Evolutionary conservation across 2,888 invertebrate genomes (phyloP).

Genomic region (Syrista parreyssii): DNA sequence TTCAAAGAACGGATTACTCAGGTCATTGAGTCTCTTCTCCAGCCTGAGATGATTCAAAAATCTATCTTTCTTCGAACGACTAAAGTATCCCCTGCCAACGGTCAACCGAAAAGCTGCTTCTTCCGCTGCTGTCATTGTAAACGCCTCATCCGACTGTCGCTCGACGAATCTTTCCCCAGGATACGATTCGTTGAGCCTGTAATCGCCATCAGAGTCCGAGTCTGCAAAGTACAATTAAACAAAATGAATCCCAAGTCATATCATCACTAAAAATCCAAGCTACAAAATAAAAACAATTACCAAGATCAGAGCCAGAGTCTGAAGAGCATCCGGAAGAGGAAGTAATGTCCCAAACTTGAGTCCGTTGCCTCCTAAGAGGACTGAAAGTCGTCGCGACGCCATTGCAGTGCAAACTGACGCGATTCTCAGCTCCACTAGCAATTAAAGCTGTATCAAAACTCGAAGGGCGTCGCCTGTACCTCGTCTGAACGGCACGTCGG

Average conservation of each 20-base stretch:
- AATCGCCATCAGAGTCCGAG: constrained; percentile 37
- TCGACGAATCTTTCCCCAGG: neutral
- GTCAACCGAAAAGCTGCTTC: constrained; percentile 53
- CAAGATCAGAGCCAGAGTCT: constrained; percentile 33
- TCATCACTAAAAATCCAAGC: too few species aligned
- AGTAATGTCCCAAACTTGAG: constrained; percentile 45
- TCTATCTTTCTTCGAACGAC: constrained; percentile 55
- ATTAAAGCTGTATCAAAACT: constrained; percentile 51
- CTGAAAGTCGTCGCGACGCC: constrained; percentile 36
- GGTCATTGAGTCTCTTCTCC: constrained; percentile 53
- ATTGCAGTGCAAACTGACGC: constrained; percentile 11
- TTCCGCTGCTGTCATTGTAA: constrained; percentile 49
- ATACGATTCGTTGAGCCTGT: constrained; percentile 16
- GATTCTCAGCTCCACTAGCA: constrained; percentile 39
- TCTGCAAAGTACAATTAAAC: constrained; percentile 20
- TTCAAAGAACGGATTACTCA: constrained; percentile 48
- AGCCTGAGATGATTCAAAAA: constrained; percentile 55
- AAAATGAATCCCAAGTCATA: too few species aligned
- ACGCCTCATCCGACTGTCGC: constrained; percentile 13
- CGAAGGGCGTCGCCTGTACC: constrained; percentile 44
- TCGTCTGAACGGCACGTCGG: constrained; percentile 40
- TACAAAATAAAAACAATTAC: constrained; percentile 6
- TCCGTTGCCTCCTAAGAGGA: constrained; percentile 38
- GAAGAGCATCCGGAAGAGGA: constrained; percentile 52
- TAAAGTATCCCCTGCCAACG: constrained; percentile 53